Evolutionary conservation across 2,113 vertebrate genomes (phyloP).

Genomic region (Platysteira castanea): DNA sequence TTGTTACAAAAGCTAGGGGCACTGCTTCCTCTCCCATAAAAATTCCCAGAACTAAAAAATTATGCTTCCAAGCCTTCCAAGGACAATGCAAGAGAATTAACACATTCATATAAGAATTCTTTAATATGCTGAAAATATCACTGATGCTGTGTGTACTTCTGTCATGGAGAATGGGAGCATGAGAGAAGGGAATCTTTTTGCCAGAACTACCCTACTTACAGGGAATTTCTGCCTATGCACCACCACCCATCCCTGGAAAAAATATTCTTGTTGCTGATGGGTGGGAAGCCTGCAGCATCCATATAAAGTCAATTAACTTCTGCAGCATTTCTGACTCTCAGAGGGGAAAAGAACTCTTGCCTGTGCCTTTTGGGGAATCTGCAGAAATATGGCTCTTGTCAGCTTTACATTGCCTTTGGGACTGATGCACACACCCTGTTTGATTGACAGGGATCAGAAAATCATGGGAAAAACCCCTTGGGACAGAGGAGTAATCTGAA

Average conservation of each 20-base stretch:
- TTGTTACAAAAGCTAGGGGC: not conserved
- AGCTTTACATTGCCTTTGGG: not conserved
- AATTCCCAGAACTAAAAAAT: not conserved
- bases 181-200: not conserved
- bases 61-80: not conserved
- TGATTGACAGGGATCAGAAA: not conserved
- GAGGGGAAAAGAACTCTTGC: not conserved
- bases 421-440: not conserved
- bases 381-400: not conserved
- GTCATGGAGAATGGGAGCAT: not conserved
- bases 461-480: not conserved
- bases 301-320: not conserved
- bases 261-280: not conserved
- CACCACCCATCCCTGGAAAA: not conserved
- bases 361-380: not conserved
- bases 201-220: not conserved
- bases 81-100: not conserved
- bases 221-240: not conserved
- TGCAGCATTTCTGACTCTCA: not conserved
- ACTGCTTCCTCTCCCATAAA: not conserved
- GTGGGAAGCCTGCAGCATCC: not conserved
- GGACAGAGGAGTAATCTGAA: not conserved
- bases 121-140: not conserved
- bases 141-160: not conserved
- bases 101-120: not conserved